phyloP scores from a whole-genome alignment of 2,797 vertebrate species.

The Spatula versicolor region DNA sequence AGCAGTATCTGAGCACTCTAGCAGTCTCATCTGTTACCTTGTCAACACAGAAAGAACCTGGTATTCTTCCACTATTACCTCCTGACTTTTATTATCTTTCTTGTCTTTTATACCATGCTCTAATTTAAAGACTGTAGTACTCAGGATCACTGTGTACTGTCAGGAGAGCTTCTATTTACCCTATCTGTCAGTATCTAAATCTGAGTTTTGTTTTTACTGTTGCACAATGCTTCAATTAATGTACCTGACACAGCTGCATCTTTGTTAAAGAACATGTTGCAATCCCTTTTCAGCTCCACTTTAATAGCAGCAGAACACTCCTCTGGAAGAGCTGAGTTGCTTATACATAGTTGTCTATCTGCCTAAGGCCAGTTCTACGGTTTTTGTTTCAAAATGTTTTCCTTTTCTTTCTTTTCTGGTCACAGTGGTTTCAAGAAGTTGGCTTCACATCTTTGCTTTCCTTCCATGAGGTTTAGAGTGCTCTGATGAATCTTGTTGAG shows the following conservation, averaged over 20 bases:
- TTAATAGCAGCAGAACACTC: background rate
- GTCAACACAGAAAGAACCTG: background rate
- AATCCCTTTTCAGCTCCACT: background rate
- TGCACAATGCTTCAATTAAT: background rate
- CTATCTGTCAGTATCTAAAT: background rate
- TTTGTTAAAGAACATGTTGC: background rate
- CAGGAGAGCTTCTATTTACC: background rate
- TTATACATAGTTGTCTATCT: background rate
- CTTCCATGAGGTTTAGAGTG: background rate
- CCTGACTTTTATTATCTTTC: background rate
- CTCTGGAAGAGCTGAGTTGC: background rate
- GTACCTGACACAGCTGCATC: background rate
- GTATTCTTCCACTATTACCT: background rate
- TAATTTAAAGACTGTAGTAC: background rate
- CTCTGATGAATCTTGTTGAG: background rate
- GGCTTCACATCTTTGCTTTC: background rate
- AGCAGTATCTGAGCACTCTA: background rate
- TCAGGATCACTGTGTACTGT: background rate
- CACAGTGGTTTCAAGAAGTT: background rate
- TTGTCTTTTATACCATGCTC: background rate
- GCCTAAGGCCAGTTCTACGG: background rate
- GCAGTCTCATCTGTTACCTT: background rate
- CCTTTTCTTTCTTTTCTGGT: background rate
- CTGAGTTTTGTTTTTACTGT: background rate
- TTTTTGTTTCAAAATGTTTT: background rate